Base-by-base conservation (phyloP, 2,113 vertebrate species). In the Tragelaphus buxtoni region DNA sequence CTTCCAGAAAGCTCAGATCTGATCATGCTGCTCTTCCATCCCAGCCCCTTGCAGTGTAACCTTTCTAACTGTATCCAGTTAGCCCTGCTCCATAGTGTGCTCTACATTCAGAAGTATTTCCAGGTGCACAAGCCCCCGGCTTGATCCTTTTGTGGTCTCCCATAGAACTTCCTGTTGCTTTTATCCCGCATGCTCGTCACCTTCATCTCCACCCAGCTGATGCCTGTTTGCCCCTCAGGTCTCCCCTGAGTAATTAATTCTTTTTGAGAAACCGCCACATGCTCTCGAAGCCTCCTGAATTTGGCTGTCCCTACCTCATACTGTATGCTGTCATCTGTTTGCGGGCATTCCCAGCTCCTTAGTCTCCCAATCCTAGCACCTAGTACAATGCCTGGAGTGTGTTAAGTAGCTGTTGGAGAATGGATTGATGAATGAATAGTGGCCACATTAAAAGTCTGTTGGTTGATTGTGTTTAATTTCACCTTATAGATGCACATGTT, bases 401-500 rank as follows among this genome's bases (percentile, higher is more conserved):
- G 9, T 81, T 65, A 26, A 76, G n/a, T 65, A 30, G 56, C 56
- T 86, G 1, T 11, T 63, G 42, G 56, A 81, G 51, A 47, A 42
- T 81, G 39, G 79, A 12, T 39, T 63, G 69, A 56, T 88, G 26
- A 91, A 35, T 85, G 49, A 72, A 45, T 51, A 56, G 4, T 63
- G 47, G 26, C n/a, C 9, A 12, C 32, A 10, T 65, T 85, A 77
- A 82, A 76, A 82, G 55, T 39, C 56, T 92, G 2, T 79, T 76
- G 90, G 76, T 63, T 98, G 80, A 97, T 69, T 94, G 65, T 85
- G 45, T 81, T 45, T n/a, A 3, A 0, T 97, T 88, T 98, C 0
- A 69, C 92, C 4, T 95, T 97, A 85, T 82, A 99, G 99, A 99
- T 99, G 99, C 99, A 99, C 98, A 99, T 99, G 99, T 99, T 99